phyloP scores from a whole-genome alignment of 2,888 invertebrate genomes.

The Thereva nobilitata region DNA sequence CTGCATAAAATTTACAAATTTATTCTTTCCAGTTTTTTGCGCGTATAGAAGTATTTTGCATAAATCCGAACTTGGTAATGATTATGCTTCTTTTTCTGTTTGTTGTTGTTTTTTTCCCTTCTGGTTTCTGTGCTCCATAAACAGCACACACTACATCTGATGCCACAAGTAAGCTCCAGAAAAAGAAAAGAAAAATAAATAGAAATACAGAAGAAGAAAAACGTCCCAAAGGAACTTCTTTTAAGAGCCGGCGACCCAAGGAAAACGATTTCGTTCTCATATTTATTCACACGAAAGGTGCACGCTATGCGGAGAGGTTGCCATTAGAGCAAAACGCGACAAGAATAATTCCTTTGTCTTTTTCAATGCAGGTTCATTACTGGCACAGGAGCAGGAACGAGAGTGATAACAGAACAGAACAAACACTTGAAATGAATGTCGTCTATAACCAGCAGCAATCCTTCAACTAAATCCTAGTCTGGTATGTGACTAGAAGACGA shows the following conservation, averaged over 20 bases:
- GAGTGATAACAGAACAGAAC: too few relatives aligned
- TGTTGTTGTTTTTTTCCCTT: slow-evolving; percentile 10
- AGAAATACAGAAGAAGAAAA: slow-evolving; percentile 6
- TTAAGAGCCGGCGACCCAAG: slow-evolving; percentile 1
- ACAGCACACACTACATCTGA: too few relatives aligned
- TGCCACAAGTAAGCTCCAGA: too few relatives aligned
- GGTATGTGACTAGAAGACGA: too few relatives aligned
- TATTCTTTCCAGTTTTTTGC: slow-evolving; percentile 6
- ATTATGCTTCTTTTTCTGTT: background rate
- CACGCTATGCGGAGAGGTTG: slow-evolving; percentile 14
- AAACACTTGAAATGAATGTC: too few relatives aligned
- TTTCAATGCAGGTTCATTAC: background rate
- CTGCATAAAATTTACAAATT: slow-evolving; percentile 20
- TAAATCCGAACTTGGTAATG: slow-evolving; percentile 15
- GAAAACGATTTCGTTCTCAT: slow-evolving; percentile 6
- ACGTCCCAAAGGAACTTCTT: background rate
- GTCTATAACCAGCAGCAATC: too few relatives aligned
- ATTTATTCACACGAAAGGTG: slow-evolving; percentile 27
- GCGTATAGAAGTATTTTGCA: slow-evolving; percentile 8
- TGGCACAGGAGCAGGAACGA: background rate
- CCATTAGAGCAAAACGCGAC: slow-evolving; percentile 31
- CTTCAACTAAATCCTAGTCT: too few relatives aligned
- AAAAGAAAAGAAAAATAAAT: background rate
- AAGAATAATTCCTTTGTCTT: slow-evolving; percentile 30
- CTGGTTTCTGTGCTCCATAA: background rate